These are phyloP conservation scores for Sebastes hopkinsi DNA, from an alignment of 2,797 vertebrate species.

Conservation along the genomic window DNA sequence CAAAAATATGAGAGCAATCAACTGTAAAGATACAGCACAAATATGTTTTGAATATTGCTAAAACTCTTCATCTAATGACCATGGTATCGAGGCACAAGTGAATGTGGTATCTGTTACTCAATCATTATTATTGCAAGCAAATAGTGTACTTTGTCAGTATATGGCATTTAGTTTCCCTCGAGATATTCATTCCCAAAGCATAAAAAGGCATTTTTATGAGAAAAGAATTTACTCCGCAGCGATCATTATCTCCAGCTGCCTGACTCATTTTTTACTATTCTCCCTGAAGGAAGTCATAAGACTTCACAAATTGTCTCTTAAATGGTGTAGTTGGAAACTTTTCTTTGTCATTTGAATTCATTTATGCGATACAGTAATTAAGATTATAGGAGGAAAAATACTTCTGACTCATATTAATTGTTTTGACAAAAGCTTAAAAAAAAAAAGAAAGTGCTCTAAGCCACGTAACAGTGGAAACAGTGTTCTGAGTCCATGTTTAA, in stretches of 20 bases:
- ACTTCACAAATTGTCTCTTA: conserved; percentile 52
- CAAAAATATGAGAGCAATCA: conserved; percentile 10
- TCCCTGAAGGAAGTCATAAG: conserved; percentile 50
- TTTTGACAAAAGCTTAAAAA: background rate
- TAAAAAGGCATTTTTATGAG: conserved; percentile 60
- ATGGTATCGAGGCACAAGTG: background rate
- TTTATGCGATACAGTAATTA: conserved; percentile 48
- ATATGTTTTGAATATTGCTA: background rate
- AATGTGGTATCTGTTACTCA: conserved; percentile 22
- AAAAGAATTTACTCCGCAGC: conserved; percentile 44
- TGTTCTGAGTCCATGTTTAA: background rate
- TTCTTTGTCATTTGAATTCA: conserved; percentile 34
- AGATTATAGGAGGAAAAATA: conserved; percentile 20
- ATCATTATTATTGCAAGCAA: conserved; percentile 42
- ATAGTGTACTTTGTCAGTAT: conserved; percentile 51
- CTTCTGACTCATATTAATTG: conserved; percentile 7
- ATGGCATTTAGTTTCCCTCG: conserved; percentile 34
- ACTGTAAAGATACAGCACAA: background rate
- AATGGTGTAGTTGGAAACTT: conserved; percentile 44
- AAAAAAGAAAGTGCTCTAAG: background rate
- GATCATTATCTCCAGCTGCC: conserved; percentile 59
- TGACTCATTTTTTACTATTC: conserved; percentile 56
- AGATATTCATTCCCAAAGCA: conserved; percentile 59
- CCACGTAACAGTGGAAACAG: background rate
- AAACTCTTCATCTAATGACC: background rate